phyloP scores from a whole-genome alignment of 2,888 invertebrate genomes.

The Nomada ferruginata region DNA sequence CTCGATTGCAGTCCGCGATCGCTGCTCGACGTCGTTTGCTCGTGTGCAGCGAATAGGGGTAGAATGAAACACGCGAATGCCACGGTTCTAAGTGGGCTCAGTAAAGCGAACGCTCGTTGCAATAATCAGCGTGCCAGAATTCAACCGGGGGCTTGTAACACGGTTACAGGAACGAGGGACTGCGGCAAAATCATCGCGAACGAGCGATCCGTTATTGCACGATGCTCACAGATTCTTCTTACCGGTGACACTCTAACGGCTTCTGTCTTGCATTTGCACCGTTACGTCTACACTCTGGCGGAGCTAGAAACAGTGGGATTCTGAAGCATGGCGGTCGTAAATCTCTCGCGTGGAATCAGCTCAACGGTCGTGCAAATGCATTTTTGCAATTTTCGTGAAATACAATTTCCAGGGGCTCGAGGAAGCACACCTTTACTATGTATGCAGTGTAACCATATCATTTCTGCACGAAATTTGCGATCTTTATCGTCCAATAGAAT shows the following conservation, averaged over 20 bases:
- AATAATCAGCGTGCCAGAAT: slow-evolving; percentile 26
- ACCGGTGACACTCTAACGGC: slow-evolving; percentile 51
- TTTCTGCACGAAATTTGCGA: neutral
- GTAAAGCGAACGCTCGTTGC: slow-evolving; percentile 20
- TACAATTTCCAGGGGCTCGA: neutral
- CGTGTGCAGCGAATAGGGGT: neutral
- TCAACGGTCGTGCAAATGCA: neutral
- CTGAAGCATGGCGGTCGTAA: slow-evolving; percentile 9
- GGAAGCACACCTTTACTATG: neutral
- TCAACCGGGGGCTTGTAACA: slow-evolving; percentile 26
- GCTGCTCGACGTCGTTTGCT: neutral
- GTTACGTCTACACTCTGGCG: slow-evolving; percentile 52
- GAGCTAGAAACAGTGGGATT: slow-evolving; percentile 34
- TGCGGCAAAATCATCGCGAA: slow-evolving; percentile 48
- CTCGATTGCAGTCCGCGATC: slow-evolving; percentile 19
- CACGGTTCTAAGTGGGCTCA: slow-evolving; percentile 19
- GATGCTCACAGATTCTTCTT: slow-evolving; percentile 37
- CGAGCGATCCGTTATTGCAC: slow-evolving; percentile 52
- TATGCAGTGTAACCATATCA: neutral
- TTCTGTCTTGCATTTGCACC: slow-evolving; percentile 51
- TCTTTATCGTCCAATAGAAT: neutral
- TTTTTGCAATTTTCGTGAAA: slow-evolving; percentile 14
- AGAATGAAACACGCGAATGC: slow-evolving; percentile 5
- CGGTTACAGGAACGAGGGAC: slow-evolving; percentile 32
- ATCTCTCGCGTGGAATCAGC: neutral